These are phyloP conservation scores for Cephalotes varians DNA, from an alignment of 2,888 invertebrate species.

Conservation along the genomic window DNA sequence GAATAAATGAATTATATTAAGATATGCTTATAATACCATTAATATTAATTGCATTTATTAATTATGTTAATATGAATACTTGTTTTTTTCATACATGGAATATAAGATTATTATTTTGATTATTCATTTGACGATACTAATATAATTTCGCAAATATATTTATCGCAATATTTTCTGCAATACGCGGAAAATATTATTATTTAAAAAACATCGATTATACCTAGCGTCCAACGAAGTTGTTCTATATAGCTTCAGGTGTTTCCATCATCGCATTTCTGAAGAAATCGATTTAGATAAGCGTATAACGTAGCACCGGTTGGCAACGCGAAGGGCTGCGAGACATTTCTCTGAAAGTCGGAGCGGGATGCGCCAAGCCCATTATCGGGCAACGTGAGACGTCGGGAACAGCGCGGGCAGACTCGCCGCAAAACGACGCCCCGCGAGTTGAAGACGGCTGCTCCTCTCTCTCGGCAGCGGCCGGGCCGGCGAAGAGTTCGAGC, in stretches of 20 bases:
- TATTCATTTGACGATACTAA: not conserved
- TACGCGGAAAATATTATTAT: not conserved
- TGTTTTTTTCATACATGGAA: not conserved
- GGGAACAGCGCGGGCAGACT: constrained; percentile 62
- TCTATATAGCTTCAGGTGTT: not conserved
- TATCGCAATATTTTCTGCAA: not conserved
- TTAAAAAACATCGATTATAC: not conserved
- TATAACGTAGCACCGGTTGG: not conserved
- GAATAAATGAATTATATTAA: not conserved
- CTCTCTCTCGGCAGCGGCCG: constrained; percentile 63
- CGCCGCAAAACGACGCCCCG: not conserved
- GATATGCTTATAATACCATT: not conserved
- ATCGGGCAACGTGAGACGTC: constrained; percentile 67
- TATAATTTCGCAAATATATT: not conserved
- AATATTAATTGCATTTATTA: not conserved
- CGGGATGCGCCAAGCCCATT: constrained; percentile 55
- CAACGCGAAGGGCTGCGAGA: constrained; percentile 2
- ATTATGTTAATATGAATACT: not conserved
- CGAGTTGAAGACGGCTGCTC: constrained; percentile 33
- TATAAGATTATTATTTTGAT: not conserved
- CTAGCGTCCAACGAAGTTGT: not conserved
- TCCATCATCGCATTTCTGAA: not conserved
- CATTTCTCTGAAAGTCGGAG: constrained; percentile 47
- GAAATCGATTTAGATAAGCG: constrained; percentile 23
- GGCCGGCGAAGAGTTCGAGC: constrained; percentile 67